Evolutionary conservation across 2,113 vertebrate genomes (phyloP).

Genomic region (Acinonyx jubatus): DNA sequence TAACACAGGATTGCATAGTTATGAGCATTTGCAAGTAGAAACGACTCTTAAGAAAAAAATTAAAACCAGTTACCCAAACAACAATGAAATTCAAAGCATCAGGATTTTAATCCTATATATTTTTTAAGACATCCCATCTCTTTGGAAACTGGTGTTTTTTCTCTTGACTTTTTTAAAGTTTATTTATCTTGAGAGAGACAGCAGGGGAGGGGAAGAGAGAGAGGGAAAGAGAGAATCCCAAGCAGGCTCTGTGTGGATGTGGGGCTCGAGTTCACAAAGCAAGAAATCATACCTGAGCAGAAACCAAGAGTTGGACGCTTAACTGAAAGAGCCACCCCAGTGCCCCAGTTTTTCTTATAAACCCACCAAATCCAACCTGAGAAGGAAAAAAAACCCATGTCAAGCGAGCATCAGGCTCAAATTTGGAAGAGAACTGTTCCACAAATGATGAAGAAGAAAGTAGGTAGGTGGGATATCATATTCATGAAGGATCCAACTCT

Average conservation of each 20-base stretch:
- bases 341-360: neutral
- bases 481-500: neutral
- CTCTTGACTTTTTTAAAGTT: neutral
- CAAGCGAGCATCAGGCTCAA: neutral
- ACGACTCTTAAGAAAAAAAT: neutral
- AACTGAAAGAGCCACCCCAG: no score
- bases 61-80: slow-evolving; percentile 15
- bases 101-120: neutral
- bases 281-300: no score
- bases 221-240: no score
- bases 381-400: neutral
- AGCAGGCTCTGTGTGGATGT: no score
- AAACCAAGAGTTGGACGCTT: no score
- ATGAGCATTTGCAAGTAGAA: neutral
- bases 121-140: neutral
- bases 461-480: neutral
- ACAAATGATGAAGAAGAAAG: neutral
- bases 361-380: neutral
- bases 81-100: neutral
- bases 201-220: no score
- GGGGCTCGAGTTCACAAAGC: no score
- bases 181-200: no score
- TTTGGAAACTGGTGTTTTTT: neutral
- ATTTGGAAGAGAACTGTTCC: neutral
- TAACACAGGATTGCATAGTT: neutral